Conservation (phyloP, 2,888 invertebrate species). For the Trichogramma dendrolimi region DNA sequence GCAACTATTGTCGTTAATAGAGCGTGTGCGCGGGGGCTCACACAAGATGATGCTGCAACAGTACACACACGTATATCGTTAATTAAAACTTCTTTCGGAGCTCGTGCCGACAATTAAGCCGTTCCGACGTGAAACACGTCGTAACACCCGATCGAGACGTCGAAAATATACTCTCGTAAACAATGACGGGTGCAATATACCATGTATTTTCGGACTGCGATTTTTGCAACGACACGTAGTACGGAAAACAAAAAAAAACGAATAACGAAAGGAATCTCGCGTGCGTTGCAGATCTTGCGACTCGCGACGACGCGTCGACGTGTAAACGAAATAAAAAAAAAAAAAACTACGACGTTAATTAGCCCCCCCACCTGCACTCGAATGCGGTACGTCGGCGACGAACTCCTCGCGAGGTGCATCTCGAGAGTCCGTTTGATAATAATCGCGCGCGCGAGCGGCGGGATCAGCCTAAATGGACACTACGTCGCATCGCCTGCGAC, state of each 20-base stretch:
- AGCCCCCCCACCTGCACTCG: slow-evolving; percentile 7
- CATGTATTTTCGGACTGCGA: too few relatives aligned
- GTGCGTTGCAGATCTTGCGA: not conserved
- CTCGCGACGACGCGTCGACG: not conserved
- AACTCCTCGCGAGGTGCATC: not conserved
- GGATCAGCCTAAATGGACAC: not conserved
- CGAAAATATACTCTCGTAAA: too few relatives aligned
- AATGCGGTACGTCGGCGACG: not conserved
- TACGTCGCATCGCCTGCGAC: not conserved
- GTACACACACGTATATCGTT: too few relatives aligned
- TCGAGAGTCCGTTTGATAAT: not conserved
- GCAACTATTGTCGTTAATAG: too few relatives aligned
- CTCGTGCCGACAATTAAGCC: too few relatives aligned
- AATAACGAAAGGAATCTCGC: not conserved
- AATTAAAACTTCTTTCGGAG: too few relatives aligned
- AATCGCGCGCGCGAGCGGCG: not conserved
- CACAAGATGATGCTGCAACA: too few relatives aligned
- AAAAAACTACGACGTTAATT: slow-evolving; percentile 6
- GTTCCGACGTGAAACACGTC: too few relatives aligned
- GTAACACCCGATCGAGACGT: too few relatives aligned
- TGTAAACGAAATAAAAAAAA: not conserved
- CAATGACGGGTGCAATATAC: too few relatives aligned
- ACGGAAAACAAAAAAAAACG: not conserved
- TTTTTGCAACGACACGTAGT: not conserved
- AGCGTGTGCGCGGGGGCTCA: too few relatives aligned